phyloP scores from a whole-genome alignment of 2,113 vertebrate species.

The Butorides virescens region DNA sequence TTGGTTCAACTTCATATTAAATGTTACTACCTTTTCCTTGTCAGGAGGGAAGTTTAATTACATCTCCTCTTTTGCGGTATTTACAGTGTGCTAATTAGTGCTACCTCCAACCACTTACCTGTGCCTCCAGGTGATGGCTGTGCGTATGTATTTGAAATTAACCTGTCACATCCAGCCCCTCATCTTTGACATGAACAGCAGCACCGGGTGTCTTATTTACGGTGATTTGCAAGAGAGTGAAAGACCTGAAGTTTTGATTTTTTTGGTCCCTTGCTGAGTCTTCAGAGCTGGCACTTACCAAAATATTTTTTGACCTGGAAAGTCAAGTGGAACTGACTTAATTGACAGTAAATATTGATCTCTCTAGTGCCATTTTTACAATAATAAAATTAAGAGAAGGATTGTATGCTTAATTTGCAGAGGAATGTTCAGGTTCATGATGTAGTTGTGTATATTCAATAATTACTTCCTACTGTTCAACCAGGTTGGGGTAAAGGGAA shows the following conservation, averaged over 20 bases:
- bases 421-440: neutral
- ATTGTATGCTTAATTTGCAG: neutral
- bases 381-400: neutral
- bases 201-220: neutral
- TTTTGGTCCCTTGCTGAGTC: neutral
- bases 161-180: neutral
- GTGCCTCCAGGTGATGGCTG: neutral
- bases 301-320: neutral
- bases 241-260: neutral
- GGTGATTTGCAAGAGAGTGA: neutral
- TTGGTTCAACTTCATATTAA: neutral
- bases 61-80: neutral
- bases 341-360: neutral
- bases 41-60: neutral
- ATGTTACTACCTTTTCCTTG: neutral
- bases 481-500: neutral
- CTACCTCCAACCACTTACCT: neutral
- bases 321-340: neutral
- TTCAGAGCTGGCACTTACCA: neutral
- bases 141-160: neutral
- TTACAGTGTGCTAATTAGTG: neutral
- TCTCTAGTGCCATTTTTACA: neutral
- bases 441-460: neutral
- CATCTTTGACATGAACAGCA: neutral
- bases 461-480: neutral